Evolutionary conservation across 2,888 invertebrate species (phyloP).

Genomic region (Conus canariensis): DNA sequence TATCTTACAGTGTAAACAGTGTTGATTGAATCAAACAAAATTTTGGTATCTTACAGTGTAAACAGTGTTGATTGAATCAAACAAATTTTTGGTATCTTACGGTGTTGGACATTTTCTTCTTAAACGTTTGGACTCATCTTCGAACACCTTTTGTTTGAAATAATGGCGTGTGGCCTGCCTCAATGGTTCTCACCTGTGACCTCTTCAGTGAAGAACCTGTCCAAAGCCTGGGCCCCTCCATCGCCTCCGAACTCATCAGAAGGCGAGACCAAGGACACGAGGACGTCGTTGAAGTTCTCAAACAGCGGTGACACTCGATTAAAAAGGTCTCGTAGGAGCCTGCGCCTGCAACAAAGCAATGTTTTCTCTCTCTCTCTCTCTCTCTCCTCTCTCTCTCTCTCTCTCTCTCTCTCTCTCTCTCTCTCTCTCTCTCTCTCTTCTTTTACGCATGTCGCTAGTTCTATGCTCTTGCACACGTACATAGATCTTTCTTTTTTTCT

Average conservation of each 20-base stretch:
- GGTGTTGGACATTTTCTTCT: too few species aligned
- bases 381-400: conserved; percentile 10
- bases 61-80: too few species aligned
- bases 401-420: conserved; percentile 2
- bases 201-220: not conserved
- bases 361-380: not conserved
- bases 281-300: conserved; percentile 25
- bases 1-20: too few species aligned
- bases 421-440: not conserved
- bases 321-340: conserved; percentile 29
- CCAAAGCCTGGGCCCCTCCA: not conserved
- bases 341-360: not conserved
- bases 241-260: not conserved
- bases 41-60: too few species aligned
- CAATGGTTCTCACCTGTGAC: conserved; percentile 21
- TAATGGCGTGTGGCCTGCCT: too few species aligned
- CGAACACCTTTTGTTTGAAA: too few species aligned
- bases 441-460: not conserved
- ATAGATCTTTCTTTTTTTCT: too few species aligned
- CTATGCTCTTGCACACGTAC: too few species aligned
- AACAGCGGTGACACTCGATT: conserved; percentile 16
- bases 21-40: too few species aligned
- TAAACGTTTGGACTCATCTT: too few species aligned
- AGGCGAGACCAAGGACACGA: not conserved
- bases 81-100: too few species aligned